Base-by-base conservation (phyloP, 2,888 invertebrate genomes). In the Drosophila pseudotalamancana region DNA sequence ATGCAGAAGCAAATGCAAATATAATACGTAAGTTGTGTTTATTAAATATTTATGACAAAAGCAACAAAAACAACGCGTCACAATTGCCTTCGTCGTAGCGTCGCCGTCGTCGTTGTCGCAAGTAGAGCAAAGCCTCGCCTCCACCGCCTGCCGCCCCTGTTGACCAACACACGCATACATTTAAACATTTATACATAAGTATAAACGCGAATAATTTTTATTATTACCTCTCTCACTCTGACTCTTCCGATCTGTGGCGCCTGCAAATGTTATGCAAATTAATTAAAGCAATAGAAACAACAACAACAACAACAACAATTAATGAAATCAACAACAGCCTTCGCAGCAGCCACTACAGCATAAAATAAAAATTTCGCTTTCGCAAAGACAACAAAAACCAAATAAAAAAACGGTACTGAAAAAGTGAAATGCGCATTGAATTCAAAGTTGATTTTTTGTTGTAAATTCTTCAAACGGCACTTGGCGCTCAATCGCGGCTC, bases 351-450 rank as follows among this genome's bases (percentile, higher is more conserved):
- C 45, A 14, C 50, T 55, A 53, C n/a, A 68, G 53, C 45, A 75
- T 82, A 53, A 65, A 68, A 65, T 56, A 63, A 49, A 72, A 77
- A 76, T 83, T 76, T 81, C 81, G 84, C 84, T 81, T 81, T 81
- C 73, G 77, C 61, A 68, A 68, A 82, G 56, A 56, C 32, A 19
- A 50, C 40, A 50, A 40, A 39, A 65, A 65, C 16, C 51, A 60
- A 23, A 53, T 60, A 65, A 64, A 48, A 39, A 59, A 62, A 68
- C 46, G 57, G 46, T 55, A 62, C 34, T 40, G 76, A 65, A 80
- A 79, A 81, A 87, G 87, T 86, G 87, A 80, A 81, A 81, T 87
- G 80, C 87, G 81, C 84, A 82, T 82, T 76, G 80, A 72, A 72
- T 76, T 68, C 62, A 64, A 50, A 74, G 69, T 65, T 53, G 31